A percentile compares a stretch with the other conserved stretches of the same genome.
phyloP scores from a whole-genome alignment of 2,797 vertebrate species.

The Syngnathus acus region DNA sequence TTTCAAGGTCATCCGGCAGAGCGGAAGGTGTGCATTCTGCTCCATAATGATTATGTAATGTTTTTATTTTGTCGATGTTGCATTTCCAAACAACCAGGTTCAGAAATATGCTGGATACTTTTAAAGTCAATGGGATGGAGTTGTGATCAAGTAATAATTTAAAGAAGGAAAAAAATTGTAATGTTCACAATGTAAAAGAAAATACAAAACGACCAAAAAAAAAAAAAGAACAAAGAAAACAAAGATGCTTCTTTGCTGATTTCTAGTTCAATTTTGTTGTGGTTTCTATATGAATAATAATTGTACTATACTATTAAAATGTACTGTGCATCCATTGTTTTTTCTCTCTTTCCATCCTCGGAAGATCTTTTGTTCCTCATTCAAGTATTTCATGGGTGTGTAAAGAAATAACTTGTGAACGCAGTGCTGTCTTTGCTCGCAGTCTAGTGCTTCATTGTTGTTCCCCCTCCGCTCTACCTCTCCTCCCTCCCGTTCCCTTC shows the following conservation, averaged over 20 bases:
- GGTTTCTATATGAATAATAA: slow-evolving; percentile 80
- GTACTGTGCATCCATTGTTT: slow-evolving; percentile 85
- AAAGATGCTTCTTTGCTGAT: slow-evolving; percentile 77
- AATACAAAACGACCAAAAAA: slow-evolving; percentile 12
- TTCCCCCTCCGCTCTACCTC: slow-evolving; percentile 66
- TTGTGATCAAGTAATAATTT: slow-evolving; percentile 82
- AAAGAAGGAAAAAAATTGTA: slow-evolving; percentile 69
- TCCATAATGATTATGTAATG: slow-evolving; percentile 47
- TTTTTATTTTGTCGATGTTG: slow-evolving; percentile 37
- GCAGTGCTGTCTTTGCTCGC: slow-evolving; percentile 91
- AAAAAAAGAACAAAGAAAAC: slow-evolving; percentile 51
- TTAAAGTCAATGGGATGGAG: slow-evolving; percentile 65
- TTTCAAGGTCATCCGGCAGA: slow-evolving; percentile 48
- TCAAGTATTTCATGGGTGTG: slow-evolving; percentile 89
- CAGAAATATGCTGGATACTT: slow-evolving; percentile 90
- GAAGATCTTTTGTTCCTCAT: slow-evolving; percentile 77
- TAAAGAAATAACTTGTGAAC: slow-evolving; percentile 84
- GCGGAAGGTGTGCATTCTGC: slow-evolving; percentile 64
- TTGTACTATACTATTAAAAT: slow-evolving; percentile 77
- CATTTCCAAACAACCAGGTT: slow-evolving; percentile 81
- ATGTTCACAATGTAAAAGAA: slow-evolving; percentile 70
- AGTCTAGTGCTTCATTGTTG: slow-evolving; percentile 78
- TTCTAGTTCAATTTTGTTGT: slow-evolving; percentile 82
- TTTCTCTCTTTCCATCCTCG: slow-evolving; percentile 74
- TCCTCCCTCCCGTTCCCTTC: slow-evolving; percentile 30